A percentile compares a stretch with the other conserved stretches of the same genome.
phyloP scores from a whole-genome alignment of 2,113 vertebrate species.

The Pelobates fuscus region DNA sequence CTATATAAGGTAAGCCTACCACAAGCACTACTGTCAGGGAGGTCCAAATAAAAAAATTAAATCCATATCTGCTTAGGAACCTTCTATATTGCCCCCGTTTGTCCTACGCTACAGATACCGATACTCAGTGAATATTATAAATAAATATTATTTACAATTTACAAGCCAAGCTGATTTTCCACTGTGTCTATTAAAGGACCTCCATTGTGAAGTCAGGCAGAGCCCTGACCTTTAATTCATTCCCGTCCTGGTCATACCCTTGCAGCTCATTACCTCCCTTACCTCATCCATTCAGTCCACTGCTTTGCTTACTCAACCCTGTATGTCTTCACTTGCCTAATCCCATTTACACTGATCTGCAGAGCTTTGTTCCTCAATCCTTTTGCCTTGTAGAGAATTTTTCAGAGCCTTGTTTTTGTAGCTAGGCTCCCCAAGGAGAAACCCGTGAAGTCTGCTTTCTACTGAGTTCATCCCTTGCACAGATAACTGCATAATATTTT shows the following conservation, averaged over 20 bases:
- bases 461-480: constrained; percentile 22
- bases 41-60: too few species aligned
- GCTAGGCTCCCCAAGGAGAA: constrained; percentile 8
- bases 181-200: constrained; percentile 3
- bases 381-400: constrained; percentile 8
- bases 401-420: constrained; percentile 26
- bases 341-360: constrained; percentile 32
- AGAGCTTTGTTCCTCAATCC: constrained; percentile 26
- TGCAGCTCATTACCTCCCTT: constrained; percentile 35
- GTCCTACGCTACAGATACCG: too few species aligned
- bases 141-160: too few species aligned
- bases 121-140: too few species aligned
- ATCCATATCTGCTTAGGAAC: too few species aligned
- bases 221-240: constrained; percentile 31
- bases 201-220: not conserved
- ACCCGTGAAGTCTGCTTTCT: constrained; percentile 23
- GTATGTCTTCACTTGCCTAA: constrained; percentile 24
- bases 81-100: too few species aligned
- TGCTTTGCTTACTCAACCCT: constrained; percentile 32
- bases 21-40: too few species aligned
- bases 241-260: constrained; percentile 21
- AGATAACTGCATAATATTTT: constrained; percentile 42
- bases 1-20: too few species aligned
- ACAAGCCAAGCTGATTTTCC: not conserved
- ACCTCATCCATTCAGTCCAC: constrained; percentile 17